Evolutionary conservation across 2,797 vertebrate species (phyloP).

Genomic region (Agapornis canus): DNA sequence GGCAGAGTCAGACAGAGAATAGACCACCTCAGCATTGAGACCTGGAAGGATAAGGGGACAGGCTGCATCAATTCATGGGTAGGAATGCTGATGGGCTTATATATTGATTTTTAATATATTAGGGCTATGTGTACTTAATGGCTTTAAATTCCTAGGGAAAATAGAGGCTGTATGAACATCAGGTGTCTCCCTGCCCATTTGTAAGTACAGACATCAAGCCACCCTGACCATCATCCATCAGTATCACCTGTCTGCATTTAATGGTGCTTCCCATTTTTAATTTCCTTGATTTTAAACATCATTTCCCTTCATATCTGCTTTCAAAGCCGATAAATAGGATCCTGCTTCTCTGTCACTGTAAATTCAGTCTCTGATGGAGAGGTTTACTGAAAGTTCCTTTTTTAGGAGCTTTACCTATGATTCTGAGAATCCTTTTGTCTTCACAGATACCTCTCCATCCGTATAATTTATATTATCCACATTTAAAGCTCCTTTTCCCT

Average conservation of each 20-base stretch:
- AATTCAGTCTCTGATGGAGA: neutral
- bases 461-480: fast-evolving
- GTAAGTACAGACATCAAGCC: neutral
- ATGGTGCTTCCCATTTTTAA: neutral
- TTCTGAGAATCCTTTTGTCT: neutral
- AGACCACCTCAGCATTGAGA: conserved; percentile 91
- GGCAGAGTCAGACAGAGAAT: conserved; percentile 86
- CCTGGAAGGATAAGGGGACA: conserved; percentile 74
- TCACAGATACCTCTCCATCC: neutral
- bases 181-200: neutral
- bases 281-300: neutral
- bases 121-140: neutral
- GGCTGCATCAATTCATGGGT: neutral
- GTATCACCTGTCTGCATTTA: neutral
- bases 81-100: neutral
- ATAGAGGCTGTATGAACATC: neutral
- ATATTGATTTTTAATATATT: neutral
- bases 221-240: neutral
- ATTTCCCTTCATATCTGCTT: neutral
- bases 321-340: neutral
- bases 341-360: neutral
- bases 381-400: neutral
- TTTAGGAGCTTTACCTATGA: neutral
- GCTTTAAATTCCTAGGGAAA: neutral
- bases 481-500: neutral